Conservation (phyloP, 1,140 invertebrate species). For the Drosophila guanche region DNA sequence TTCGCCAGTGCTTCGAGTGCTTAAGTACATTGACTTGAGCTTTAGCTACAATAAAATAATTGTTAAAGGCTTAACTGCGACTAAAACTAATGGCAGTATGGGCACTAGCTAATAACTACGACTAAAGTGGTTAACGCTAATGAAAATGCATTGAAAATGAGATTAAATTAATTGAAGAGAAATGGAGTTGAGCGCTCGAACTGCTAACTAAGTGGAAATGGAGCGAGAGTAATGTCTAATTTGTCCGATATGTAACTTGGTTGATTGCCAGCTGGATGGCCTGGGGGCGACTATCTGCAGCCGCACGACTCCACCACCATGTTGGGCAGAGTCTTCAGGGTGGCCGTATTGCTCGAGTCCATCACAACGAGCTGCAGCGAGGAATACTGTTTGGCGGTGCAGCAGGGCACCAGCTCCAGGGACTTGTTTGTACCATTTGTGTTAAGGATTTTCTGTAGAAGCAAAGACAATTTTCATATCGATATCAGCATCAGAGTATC, state of each 20-base stretch:
- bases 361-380: slow-evolving; percentile 90
- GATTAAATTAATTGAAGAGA: slow-evolving; percentile 62
- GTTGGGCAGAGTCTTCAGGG: slow-evolving; percentile 90
- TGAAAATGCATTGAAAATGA: slow-evolving; percentile 62
- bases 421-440: slow-evolving; percentile 82
- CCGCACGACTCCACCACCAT: slow-evolving; percentile 93
- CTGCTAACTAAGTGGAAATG: slow-evolving; percentile 16
- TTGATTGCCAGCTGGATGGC: slow-evolving; percentile 2
- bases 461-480: slow-evolving; percentile 35
- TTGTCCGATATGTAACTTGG: slow-evolving; percentile 52
- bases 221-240: slow-evolving; percentile 52
- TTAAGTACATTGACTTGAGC: slow-evolving; percentile 66
- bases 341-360: slow-evolving; percentile 89
- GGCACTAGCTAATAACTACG: slow-evolving; percentile 31
- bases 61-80: slow-evolving; percentile 37
- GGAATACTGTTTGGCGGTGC: slow-evolving; percentile 90
- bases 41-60: slow-evolving; percentile 7
- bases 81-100: slow-evolving; percentile 69
- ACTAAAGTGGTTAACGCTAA: slow-evolving; percentile 42
- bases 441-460: slow-evolving; percentile 87
- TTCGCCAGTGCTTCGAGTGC: slow-evolving; percentile 54
- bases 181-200: slow-evolving; percentile 22
- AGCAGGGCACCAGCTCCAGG: slow-evolving; percentile 89
- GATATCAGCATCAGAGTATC: neutral
- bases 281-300: slow-evolving; percentile 87